These are phyloP conservation scores for Ptilonorhynchus violaceus DNA, from an alignment of 2,113 vertebrate genomes.

Conservation along the genomic window DNA sequence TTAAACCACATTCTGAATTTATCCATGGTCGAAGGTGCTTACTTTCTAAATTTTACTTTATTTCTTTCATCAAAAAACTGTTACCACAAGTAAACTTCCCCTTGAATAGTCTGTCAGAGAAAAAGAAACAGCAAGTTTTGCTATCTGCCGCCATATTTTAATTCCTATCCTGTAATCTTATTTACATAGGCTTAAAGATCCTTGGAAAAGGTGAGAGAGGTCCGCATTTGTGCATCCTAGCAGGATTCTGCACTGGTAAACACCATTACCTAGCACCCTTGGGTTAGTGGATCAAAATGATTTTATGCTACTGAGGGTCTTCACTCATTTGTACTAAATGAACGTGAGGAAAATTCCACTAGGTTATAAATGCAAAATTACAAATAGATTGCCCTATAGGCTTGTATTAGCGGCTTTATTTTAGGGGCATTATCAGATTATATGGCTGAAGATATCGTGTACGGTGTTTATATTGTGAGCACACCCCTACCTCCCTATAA, in stretches of 20 bases:
- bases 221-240: background rate
- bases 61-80: background rate
- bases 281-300: background rate
- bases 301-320: background rate
- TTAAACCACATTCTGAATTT: background rate
- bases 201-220: background rate
- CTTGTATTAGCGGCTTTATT: background rate
- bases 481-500: background rate
- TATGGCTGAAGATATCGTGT: background rate
- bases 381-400: background rate
- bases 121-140: background rate
- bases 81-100: background rate
- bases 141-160: background rate
- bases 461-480: background rate
- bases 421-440: background rate
- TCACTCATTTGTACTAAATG: background rate
- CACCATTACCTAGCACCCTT: background rate
- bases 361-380: background rate
- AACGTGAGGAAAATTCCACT: background rate
- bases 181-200: background rate
- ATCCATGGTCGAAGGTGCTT: background rate
- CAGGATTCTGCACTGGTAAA: background rate
- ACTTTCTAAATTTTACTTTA: background rate
- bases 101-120: background rate
- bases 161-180: background rate